Base-by-base conservation (phyloP, 2,113 vertebrate species). In the Erythrocebus patas region DNA sequence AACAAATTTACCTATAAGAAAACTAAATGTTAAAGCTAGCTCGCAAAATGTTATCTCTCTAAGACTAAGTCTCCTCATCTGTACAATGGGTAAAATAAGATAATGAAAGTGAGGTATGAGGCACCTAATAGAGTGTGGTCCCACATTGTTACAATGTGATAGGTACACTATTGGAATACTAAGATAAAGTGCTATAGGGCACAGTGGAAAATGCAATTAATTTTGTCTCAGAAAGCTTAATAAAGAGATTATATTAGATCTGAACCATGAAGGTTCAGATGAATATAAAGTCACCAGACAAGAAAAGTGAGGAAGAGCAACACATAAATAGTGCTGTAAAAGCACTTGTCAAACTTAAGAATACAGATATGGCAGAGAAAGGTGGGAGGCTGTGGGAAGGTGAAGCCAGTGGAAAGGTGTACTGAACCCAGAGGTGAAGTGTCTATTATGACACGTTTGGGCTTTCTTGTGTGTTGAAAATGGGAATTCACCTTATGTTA, bases 221-320 rank as follows among this genome's bases (percentile, higher is more conserved):
- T 55, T 84, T 89, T 59, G 27, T 88, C 59, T 92, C 35, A 93
- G 82, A 87, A 95, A 25, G 5, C 8, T 87, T 85, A 55, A 66
- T n/a, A 1, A 79, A 95, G 5, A 68, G 4, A 61, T 92, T 66
- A n/a, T 73, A 4, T 64, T 86, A 66, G 11, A 64, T 25, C 6
- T 70, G 14, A 6, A 45, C 8, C 27, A 40, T 92, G 50, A 85
- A 93, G 12, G 0, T 50, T 95, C n/a, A 91, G 22, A 45, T 43
- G 17, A 78, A 91, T 79, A 79, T 48, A 3, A 79, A 95, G 92
- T 70, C 35, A 52, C 27, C 18, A 75, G 17, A 23, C 17, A 32
- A 59, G 14, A 70, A 89, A 93, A 78, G 2, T 3, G 13, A 83
- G 20, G 2, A 70, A 76, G 64, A 84, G 6, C 0, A 90, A 38